Percentiles rank a stretch among this genome's conserved stretches.
phyloP scores from a whole-genome alignment of 1,140 invertebrate species.

The Orussus abietinus region DNA sequence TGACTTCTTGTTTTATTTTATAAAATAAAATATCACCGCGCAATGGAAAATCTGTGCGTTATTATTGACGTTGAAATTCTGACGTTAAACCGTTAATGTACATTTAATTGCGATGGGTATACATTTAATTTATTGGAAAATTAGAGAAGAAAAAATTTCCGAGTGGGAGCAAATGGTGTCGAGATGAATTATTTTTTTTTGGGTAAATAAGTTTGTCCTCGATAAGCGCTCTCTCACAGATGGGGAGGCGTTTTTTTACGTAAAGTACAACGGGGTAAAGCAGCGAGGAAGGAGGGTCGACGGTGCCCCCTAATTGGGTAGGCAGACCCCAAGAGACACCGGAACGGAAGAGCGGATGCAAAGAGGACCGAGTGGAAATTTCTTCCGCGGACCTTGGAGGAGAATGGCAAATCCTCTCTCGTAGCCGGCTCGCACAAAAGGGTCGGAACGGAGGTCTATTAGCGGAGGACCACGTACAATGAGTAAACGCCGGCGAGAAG shows the following conservation, averaged over 20 bases:
- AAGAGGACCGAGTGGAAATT: constrained; percentile 4
- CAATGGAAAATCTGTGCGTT: too few species aligned
- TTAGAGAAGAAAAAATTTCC: background rate
- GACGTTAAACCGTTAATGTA: too few species aligned
- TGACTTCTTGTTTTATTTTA: too few species aligned
- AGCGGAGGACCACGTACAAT: background rate
- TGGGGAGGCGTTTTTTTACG: too few species aligned
- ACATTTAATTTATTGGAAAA: background rate
- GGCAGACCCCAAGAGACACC: constrained; percentile 4
- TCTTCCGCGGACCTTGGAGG: constrained; percentile 2
- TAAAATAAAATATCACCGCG: too few species aligned
- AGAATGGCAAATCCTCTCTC: constrained; percentile 11
- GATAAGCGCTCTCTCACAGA: too few species aligned
- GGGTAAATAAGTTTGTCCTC: too few species aligned
- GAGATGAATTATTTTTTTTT: too few species aligned
- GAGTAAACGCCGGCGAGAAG: constrained; percentile 1
- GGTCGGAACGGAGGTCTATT: constrained; percentile 1
- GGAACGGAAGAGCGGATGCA: constrained; percentile 3
- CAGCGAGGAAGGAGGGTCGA: background rate
- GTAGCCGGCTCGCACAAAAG: background rate
- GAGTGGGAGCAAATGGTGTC: too few species aligned
- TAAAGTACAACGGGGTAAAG: too few species aligned
- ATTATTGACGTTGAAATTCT: too few species aligned
- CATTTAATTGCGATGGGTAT: background rate
- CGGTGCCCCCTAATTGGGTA: constrained; percentile 7